Base-by-base conservation (phyloP, 2,888 invertebrate genomes). In the Laspeyria flexula region DNA sequence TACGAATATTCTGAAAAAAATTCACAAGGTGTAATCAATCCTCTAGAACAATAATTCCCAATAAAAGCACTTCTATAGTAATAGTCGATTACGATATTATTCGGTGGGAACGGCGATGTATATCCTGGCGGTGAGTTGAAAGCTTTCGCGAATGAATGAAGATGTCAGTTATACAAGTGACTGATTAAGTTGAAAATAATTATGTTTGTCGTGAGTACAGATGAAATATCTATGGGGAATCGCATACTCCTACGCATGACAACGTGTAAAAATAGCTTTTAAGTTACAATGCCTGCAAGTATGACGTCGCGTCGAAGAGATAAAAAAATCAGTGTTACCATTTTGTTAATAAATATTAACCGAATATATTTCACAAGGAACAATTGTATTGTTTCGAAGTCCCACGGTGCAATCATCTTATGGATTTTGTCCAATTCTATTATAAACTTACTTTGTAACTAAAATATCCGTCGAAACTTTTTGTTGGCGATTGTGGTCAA, bases 361-460 rank as follows among this genome's bases (percentile, higher is more conserved):
- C 69, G 60, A 69, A 68, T 68, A 60, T 69, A 69, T 68, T 68
- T 55, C 55, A 60, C 65, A 69, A 64, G 58, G 45, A 75, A 72
- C 77, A 77, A 78, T 75, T 59, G 61, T 65, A 77, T 74, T 77
- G 81, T 78, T 76, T 71, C 65, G 65, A 73, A 72, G 65, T 79
- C 77, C 71, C 77, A 77, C 75, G 79, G 68, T 65, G 63, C 71
- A 73, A 77, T 81, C 79, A 68, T 70, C 50, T 33, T 49, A 46
- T 39, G 50, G 55, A 65, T 61, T 68, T 61, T 62, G 55, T 66
- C 51, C 66, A 55, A 65, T 60, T 53, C 56, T 60, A 54, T 68
- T 60, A 48, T 54, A 56, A 42, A 55, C 53, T 54, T 56, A 68
- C 65, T 49, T 58, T 62, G 62, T 67, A 55, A 47, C 49, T 57